phyloP scores from a whole-genome alignment of 2,888 invertebrate genomes.

The Halictus ligatus region DNA sequence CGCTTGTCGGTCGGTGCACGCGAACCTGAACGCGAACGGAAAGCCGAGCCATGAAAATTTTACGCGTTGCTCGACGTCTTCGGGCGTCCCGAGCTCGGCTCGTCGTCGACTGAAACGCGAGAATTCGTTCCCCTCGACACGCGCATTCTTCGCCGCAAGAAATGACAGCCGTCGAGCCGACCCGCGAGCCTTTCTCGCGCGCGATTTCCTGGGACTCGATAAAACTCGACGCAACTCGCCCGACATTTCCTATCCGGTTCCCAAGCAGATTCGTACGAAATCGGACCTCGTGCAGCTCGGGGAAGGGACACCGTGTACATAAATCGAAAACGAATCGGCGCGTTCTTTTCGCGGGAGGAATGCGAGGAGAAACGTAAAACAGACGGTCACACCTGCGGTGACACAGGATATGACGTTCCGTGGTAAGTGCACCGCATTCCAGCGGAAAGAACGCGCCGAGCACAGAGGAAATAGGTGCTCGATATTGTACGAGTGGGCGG shows the following conservation, averaged over 20 bases:
- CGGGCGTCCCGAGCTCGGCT: slow-evolving; percentile 47
- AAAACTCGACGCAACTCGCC: neutral
- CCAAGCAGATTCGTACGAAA: neutral
- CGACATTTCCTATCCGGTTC: neutral
- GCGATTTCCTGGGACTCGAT: slow-evolving; percentile 22
- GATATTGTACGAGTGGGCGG: slow-evolving; percentile 39
- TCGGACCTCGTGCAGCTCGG: neutral
- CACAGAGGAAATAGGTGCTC: slow-evolving; percentile 47
- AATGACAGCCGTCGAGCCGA: slow-evolving; percentile 62
- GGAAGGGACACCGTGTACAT: neutral
- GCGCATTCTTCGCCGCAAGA: slow-evolving; percentile 62
- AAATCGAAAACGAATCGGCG: neutral
- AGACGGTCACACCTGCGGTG: slow-evolving; percentile 55
- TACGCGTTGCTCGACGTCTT: slow-evolving; percentile 35
- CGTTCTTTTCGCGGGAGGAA: slow-evolving; percentile 24
- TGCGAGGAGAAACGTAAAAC: slow-evolving; percentile 34
- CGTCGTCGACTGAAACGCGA: slow-evolving; percentile 68
- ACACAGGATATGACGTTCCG: slow-evolving; percentile 55
- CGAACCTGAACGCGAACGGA: slow-evolving; percentile 32
- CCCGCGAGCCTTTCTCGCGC: slow-evolving; percentile 41
- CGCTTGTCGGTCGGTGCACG: slow-evolving; percentile 28
- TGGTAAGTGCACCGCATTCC: slow-evolving; percentile 58
- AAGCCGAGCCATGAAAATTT: slow-evolving; percentile 50
- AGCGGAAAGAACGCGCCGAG: slow-evolving; percentile 46
- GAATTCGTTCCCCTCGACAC: slow-evolving; percentile 68